phyloP scores from a whole-genome alignment of 1,140 invertebrate species.

The Thereuonema tuberculata region DNA sequence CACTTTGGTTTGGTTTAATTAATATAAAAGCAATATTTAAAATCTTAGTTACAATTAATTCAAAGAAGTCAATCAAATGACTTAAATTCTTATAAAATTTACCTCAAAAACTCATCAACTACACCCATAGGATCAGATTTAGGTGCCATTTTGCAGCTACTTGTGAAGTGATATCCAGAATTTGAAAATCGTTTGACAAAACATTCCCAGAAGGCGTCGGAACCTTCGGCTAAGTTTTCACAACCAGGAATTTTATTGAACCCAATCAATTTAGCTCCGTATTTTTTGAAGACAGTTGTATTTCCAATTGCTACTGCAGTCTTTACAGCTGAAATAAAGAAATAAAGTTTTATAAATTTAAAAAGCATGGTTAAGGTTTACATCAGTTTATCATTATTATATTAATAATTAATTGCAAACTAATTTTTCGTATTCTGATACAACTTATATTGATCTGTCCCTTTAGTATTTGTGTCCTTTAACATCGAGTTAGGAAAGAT shows the following conservation, averaged over 20 bases:
- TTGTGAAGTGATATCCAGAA: constrained; percentile 23
- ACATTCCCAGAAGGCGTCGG: constrained; percentile 21
- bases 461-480: too few species aligned
- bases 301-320: neutral
- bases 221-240: constrained; percentile 13
- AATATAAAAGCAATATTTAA: too few species aligned
- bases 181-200: constrained; percentile 14
- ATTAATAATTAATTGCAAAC: too few species aligned
- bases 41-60: too few species aligned
- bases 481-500: too few species aligned
- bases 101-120: constrained; percentile 24
- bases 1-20: too few species aligned
- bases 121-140: constrained; percentile 21
- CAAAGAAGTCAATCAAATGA: too few species aligned
- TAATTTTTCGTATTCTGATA: too few species aligned
- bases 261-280: constrained; percentile 12
- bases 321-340: constrained; percentile 1
- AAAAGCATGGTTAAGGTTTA: neutral
- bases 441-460: too few species aligned
- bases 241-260: constrained; percentile 16
- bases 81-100: constrained; percentile 3
- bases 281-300: constrained; percentile 11
- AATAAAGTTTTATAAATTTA: neutral
- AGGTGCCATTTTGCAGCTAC: constrained; percentile 30
- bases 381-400: too few species aligned